phyloP scores from a whole-genome alignment of 2,113 vertebrate genomes.

The Saccopteryx leptura region DNA sequence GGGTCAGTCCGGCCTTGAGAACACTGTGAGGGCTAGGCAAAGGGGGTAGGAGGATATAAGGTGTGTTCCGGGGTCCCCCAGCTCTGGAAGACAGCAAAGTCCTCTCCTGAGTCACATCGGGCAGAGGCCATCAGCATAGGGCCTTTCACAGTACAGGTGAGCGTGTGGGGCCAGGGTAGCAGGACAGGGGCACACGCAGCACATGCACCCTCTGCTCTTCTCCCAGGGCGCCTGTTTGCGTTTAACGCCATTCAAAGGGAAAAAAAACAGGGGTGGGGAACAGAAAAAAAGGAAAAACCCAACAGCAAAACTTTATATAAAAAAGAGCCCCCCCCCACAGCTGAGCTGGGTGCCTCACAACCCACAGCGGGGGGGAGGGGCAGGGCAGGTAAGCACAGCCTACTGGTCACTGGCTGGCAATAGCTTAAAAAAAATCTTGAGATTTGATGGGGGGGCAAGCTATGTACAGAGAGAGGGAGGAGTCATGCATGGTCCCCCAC shows the following conservation, averaged over 20 bases:
- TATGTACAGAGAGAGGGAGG: conserved; percentile 59
- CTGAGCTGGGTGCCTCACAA: conserved; percentile 89
- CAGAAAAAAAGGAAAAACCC: conserved; percentile 2
- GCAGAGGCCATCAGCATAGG: not conserved
- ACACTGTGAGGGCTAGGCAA: not conserved
- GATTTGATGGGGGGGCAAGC: not conserved
- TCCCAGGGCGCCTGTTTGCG: conserved; percentile 5
- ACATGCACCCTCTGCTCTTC: not conserved
- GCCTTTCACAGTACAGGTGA: conserved; percentile 65
- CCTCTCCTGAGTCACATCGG: conserved; percentile 32
- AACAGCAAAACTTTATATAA: conserved; percentile 72
- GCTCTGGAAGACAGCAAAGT: conserved; percentile 49
- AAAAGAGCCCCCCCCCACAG: conserved; percentile 88
- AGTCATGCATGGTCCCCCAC: conserved; percentile 90
- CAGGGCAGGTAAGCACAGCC: conserved; percentile 52
- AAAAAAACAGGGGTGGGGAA: not conserved
- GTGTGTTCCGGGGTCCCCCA: not conserved
- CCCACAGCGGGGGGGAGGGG: conserved; percentile 70
- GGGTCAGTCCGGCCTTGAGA: conserved; percentile 42
- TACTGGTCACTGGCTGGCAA: conserved; percentile 80
- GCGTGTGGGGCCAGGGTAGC: not conserved
- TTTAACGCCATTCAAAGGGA: conserved; percentile 45
- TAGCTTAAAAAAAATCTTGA: conserved; percentile 64
- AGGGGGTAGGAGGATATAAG: not conserved
- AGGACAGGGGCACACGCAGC: not conserved